Base-by-base conservation (phyloP, 2,888 invertebrate genomes). In the Plebejus melissa region DNA sequence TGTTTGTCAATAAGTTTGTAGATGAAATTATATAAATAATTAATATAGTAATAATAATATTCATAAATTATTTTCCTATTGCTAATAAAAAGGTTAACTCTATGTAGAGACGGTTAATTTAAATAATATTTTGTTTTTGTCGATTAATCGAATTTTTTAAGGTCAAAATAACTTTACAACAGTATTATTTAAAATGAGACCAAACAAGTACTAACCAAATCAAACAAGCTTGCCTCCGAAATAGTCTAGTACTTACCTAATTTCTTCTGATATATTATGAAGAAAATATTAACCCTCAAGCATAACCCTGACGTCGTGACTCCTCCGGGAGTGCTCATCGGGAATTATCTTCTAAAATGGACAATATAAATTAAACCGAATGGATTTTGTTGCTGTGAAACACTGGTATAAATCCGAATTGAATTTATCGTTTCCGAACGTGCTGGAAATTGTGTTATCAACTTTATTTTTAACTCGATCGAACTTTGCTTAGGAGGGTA, bases 321-420 rank as follows among this genome's bases (percentile, higher is more conserved):
- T 87, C 86, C 88, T 87, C 86, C 88, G 87, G 88, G 88, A 89
- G 87, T 87, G 85, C 84, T 89, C 88, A 87, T 84, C 86, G 82
- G 85, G 86, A 90, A 87, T 89, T 88, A 90, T 90, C 88, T 88
- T 86, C 83, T 83, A 84, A 87, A 89, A 88, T 86, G 85, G 86
- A 83, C 85, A 83, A 85, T 87, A 88, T 89, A 89, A 89, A 88
- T 90, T 88, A 89, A 88, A 82, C 84, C 79, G 86, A 88, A 89
- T 87, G 84, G 86, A 82, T 87, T 89, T 87, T 87, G 88, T 87
- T 87, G 85, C 86, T 86, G 80, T 87, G 84, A 88, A 87, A 86
- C 87, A 87, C 77, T 78, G 78, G 22, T 50, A 50, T 72, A 50
- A 54, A 72, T 50, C 50, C 83, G 80, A 82, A 83, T 85, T 85